phyloP scores from a whole-genome alignment of 2,113 vertebrate genomes.

The Condylura cristata region DNA sequence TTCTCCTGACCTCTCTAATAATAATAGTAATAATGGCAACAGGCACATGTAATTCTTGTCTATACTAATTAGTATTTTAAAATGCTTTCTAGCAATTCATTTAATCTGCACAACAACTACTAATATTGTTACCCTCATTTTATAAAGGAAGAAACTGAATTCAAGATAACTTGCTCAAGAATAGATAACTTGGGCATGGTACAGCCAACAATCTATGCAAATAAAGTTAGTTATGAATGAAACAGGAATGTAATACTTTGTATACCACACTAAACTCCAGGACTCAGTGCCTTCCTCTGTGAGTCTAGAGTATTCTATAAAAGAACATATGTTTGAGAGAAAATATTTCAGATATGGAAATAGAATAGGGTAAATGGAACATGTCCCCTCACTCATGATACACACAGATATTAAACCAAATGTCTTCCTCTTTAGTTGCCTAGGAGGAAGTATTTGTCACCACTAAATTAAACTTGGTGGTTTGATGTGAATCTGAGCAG shows the following conservation, averaged over 20 bases:
- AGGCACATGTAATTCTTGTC: neutral
- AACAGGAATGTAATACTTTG: neutral
- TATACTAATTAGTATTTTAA: neutral
- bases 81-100: neutral
- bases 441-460: neutral
- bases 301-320: neutral
- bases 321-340: neutral
- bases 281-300: neutral
- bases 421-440: neutral
- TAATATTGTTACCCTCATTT: neutral
- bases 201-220: neutral
- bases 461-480: slow-evolving; percentile 11
- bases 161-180: neutral
- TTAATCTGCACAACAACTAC: neutral
- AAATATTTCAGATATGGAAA: neutral
- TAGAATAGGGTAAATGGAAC: neutral
- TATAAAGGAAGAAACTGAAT: neutral
- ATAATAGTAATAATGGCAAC: neutral
- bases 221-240: neutral
- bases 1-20: neutral
- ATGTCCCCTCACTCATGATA: neutral
- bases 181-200: neutral
- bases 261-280: neutral
- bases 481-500: neutral
- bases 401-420: neutral